phyloP scores from a whole-genome alignment of 2,113 vertebrate genomes.

The Platysteira castanea region DNA sequence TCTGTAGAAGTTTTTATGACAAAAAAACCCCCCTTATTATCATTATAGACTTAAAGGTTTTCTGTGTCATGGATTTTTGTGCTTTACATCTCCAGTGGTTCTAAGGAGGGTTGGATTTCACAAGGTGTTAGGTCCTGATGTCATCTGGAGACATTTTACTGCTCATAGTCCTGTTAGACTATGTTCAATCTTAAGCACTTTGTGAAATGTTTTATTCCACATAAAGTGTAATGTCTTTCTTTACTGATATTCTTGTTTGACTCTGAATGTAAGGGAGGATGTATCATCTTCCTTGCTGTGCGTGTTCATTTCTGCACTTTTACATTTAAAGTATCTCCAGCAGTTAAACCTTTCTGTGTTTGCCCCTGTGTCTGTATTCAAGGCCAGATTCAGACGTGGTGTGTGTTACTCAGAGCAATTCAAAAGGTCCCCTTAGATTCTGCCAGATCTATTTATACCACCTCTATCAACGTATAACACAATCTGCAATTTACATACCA shows the following conservation, averaged over 20 bases:
- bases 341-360: not conserved
- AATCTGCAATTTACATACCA: conserved; percentile 44
- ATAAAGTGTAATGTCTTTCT: not conserved
- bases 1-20: not conserved
- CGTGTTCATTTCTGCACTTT: not conserved
- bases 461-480: not conserved
- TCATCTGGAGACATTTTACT: not conserved
- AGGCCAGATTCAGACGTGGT: not conserved
- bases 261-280: not conserved
- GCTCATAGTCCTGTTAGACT: not conserved
- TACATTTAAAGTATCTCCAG: not conserved
- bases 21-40: not conserved
- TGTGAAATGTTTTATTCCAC: conserved; percentile 8
- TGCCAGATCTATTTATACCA: conserved; percentile 38
- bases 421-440: not conserved
- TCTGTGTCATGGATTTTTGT: not conserved
- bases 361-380: not conserved
- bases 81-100: not conserved
- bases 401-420: not conserved
- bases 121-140: not conserved
- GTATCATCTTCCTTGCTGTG: not conserved
- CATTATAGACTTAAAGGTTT: not conserved
- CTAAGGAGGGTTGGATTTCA: not conserved
- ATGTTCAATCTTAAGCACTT: not conserved
- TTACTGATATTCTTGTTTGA: not conserved